Evolutionary conservation across 2,888 invertebrate species (phyloP).

Genomic region (Sarcophaga rosellei): DNA sequence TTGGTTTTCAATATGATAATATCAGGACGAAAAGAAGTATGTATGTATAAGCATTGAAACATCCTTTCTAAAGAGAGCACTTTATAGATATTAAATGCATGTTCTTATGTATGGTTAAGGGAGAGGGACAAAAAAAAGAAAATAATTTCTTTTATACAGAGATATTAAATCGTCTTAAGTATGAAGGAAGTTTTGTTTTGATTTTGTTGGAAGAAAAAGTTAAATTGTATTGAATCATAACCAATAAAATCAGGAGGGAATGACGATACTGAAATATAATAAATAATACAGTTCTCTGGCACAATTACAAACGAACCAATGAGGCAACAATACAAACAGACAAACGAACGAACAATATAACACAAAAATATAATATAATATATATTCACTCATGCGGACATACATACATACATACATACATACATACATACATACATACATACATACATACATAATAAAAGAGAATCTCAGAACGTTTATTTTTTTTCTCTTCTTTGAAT

Average conservation of each 20-base stretch:
- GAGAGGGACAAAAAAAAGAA: no score
- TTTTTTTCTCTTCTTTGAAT: neutral
- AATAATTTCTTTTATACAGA: conserved; percentile 5
- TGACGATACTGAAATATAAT: neutral
- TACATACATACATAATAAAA: conserved; percentile 7
- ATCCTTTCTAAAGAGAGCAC: conserved; percentile 23
- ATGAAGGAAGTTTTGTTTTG: conserved; percentile 8
- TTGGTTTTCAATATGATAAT: neutral
- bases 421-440: neutral
- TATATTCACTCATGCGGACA: neutral
- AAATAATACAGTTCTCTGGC: neutral
- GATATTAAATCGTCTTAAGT: conserved; percentile 19
- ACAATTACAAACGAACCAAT: neutral
- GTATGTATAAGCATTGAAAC: neutral
- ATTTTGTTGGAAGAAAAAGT: conserved; percentile 7
- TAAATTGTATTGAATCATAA: conserved; percentile 24
- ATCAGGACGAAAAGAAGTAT: neutral
- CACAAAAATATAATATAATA: neutral
- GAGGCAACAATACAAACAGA: neutral
- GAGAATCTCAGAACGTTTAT: neutral
- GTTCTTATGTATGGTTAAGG: neutral
- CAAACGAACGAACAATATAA: neutral
- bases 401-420: neutral
- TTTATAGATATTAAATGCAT: conserved; percentile 13
- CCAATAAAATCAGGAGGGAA: conserved; percentile 22